Conservation (phyloP, 2,888 invertebrate genomes). For the Dasypogon diadema region DNA sequence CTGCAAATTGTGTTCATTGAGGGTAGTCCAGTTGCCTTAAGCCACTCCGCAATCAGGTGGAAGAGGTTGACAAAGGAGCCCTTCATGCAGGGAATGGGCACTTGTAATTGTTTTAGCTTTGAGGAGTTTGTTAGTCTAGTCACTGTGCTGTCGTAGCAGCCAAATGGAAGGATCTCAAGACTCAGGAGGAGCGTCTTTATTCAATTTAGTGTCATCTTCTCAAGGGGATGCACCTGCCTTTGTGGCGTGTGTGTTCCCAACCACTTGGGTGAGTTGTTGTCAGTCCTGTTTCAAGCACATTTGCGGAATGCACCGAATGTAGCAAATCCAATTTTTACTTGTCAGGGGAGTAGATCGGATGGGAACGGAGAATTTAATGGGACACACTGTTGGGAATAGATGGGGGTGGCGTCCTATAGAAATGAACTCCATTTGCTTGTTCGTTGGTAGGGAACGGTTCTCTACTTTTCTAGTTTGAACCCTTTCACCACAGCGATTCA, state of each 20-base stretch:
- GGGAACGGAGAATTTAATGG: neutral
- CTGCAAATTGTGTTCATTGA: too few relatives aligned
- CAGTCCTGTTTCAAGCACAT: neutral
- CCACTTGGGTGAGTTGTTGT: too few relatives aligned
- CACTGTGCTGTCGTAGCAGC: neutral
- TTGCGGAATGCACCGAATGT: neutral
- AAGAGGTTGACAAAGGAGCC: conserved; percentile 1
- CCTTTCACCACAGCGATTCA: neutral
- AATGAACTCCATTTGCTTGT: neutral
- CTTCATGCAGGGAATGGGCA: neutral
- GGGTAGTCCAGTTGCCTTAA: neutral
- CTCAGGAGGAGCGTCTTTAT: neutral
- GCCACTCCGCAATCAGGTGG: neutral
- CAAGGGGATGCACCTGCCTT: neutral
- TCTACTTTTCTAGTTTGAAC: neutral
- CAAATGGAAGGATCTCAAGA: neutral
- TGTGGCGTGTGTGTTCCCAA: neutral
- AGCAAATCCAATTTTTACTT: conserved; percentile 12
- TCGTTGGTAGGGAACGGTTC: neutral
- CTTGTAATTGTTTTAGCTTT: conserved; percentile 13
- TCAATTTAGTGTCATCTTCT: conserved; percentile 5
- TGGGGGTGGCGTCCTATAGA: neutral
- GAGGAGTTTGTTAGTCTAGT: conserved; percentile 16
- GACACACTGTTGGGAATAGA: neutral
- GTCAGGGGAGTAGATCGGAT: neutral